Evolutionary conservation across 2,888 invertebrate genomes (phyloP), one percentile per base, ranked within the genome.

Genomic region (Phortica magna): DNA sequence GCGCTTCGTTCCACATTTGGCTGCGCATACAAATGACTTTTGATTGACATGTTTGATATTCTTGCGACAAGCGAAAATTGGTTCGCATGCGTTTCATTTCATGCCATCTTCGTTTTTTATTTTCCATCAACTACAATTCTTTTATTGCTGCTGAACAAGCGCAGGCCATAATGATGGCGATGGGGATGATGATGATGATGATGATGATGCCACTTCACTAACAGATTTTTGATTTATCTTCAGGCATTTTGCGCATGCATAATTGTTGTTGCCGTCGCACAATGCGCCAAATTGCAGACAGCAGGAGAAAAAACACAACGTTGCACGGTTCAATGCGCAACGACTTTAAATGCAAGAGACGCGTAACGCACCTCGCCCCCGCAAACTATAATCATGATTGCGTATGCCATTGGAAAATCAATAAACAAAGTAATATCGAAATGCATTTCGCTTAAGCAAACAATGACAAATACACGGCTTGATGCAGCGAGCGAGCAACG

Each of bases 21-120:
- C 79, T 53, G 55, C 22, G 70, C 41, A 71, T 71, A 71, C 83
- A 86, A 85, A 86, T 88, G 83, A 85, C 85, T 83, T 88, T 86
- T 86, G 85, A 86, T 88, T 86, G 85, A 86, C 85, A 82, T 87
- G 85, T 88, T 88, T 86, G 88, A 86, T 88, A 86, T 83, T 81
- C 81, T 87, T 83, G 80, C 84, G 86, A 86, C 83, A 83, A 81
- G 83, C 85, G 84, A 81, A 88, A 84, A 86, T 81, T 83, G 88
- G 79, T 81, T 77, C 73, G 61, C 77, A 41, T 67, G 70, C 70
- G 19, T 12, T 55, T 55, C 53, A 22, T 53, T 43, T 22, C 55
- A 14, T 39, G 43, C 68, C 17, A 0, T 17, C 68, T 9, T 68
- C 17, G 10, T 48, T 43, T 17, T 68, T 76, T 76, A 79, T 84